A percentile compares a stretch with the other conserved stretches of the same genome.
phyloP scores from a whole-genome alignment of 2,888 invertebrate species.

The Agrenia bidenticulata region DNA sequence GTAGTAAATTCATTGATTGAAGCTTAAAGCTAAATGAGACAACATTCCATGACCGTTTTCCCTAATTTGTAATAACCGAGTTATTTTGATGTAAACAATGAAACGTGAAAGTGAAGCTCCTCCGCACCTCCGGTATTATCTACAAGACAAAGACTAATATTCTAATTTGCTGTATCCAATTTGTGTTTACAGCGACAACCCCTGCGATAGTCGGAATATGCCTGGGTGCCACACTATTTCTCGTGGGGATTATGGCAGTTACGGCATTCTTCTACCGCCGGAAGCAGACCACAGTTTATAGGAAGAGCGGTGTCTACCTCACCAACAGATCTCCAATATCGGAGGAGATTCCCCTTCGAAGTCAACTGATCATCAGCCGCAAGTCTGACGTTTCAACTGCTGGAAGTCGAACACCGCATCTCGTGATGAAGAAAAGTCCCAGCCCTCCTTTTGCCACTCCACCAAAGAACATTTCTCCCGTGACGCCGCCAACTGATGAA shows the following conservation, averaged over 20 bases:
- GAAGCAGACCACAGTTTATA: conserved; percentile 56
- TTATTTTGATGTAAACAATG: no score
- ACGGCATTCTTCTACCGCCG: conserved; percentile 69
- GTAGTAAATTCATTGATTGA: no score
- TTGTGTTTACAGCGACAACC: conserved; percentile 59
- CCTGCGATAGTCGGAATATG: conserved; percentile 65
- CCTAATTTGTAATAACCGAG: no score
- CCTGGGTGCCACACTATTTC: conserved; percentile 64
- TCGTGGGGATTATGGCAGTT: conserved; percentile 64
- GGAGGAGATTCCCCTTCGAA: conserved; percentile 49
- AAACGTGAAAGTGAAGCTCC: no score
- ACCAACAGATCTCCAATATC: conserved; percentile 47
- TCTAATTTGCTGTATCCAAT: neutral
- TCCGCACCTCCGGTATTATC: no score
- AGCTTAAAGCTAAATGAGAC: no score
- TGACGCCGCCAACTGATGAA: conserved; percentile 48
- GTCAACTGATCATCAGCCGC: conserved; percentile 45
- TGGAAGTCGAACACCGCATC: conserved; percentile 42
- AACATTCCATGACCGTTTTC: no score
- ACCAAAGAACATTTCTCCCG: conserved; percentile 42
- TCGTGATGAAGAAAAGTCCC: conserved; percentile 51
- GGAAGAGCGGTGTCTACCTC: conserved; percentile 50
- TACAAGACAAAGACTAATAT: no score
- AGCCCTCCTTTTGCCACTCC: conserved; percentile 50
- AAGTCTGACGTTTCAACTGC: conserved; percentile 32